Base-by-base conservation (phyloP, 1,140 invertebrate genomes). In the Trachelipus rathkii region DNA sequence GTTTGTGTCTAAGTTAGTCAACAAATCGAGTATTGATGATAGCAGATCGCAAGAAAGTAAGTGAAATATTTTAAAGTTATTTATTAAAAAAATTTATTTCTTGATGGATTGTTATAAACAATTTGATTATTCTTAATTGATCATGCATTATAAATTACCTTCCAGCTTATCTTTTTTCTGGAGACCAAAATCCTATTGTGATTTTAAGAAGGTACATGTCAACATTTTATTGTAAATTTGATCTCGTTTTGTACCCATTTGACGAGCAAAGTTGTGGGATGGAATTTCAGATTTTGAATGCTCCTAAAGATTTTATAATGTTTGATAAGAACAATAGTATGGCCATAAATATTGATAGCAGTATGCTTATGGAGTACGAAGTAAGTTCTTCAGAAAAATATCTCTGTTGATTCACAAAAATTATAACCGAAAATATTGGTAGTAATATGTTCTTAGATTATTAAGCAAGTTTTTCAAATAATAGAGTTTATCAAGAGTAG, bases 131-230 rank as follows among this genome's bases (percentile, higher is more conserved):
- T 1, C 6, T 33, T 3, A 3, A 3, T 33, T 33, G n/a, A n/a
- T n/a, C n/a, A n/a, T n/a, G n/a, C n/a, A n/a, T n/a, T n/a, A n/a
- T n/a, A n/a, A n/a, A n/a, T n/a, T n/a, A 33, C 33, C 33, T 33
- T 53, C 1, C 74, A 80, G 79, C 77, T 50, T 71, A 75, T 8
- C 46, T 78, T 24, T 80, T 71, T 53, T 67, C 72, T 53, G 72
- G 72, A 8, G 13, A 44, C 4, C 43, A 72, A 24, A 73, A 73
- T 44, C 24, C 4, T 1, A 19, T 73, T 10, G 46, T 53, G 7
- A 45, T 53, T 10, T 53, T 53, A 10, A 10, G 44, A 45, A 45
- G 60, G 13, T 45, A 72, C 71, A 45, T 45, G 45, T 53, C 72
- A 11, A 75, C 44, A 13, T 68, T 70, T 44, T 46, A 19, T 44